These are phyloP conservation scores for Dasypolia templi DNA, from an alignment of 2,888 invertebrate species.

Conservation along the genomic window DNA sequence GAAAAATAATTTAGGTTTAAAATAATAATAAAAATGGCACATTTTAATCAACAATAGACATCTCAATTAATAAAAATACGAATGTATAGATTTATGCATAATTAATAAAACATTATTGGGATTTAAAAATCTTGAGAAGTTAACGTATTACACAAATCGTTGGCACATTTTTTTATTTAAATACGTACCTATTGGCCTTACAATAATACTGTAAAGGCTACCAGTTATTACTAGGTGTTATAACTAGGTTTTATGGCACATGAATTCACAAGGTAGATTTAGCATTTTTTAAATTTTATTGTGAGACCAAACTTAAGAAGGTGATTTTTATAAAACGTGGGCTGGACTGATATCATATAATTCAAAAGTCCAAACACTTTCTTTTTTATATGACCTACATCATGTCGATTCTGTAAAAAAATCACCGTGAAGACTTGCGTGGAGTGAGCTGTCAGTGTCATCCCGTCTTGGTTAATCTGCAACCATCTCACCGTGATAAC, in stretches of 20 bases:
- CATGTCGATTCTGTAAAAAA: too few species aligned
- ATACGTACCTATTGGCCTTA: not conserved
- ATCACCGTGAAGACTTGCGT: too few species aligned
- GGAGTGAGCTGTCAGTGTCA: too few species aligned
- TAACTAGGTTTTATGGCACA: constrained; percentile 49
- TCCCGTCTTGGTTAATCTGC: too few species aligned
- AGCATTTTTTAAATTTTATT: too few species aligned
- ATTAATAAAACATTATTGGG: not conserved
- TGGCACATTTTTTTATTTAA: constrained; percentile 56
- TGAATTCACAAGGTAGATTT: constrained; percentile 50
- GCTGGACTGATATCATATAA: too few species aligned
- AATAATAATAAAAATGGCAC: not conserved
- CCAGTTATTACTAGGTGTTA: not conserved
- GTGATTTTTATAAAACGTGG: not conserved
- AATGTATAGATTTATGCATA: not conserved
- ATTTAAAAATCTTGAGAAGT: not conserved
- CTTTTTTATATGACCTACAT: too few species aligned
- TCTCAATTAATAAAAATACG: not conserved
- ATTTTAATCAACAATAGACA: not conserved
- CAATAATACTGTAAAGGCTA: constrained; percentile 17
- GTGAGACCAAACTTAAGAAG: not conserved
- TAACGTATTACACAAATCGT: constrained; percentile 70
- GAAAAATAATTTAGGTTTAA: not conserved
- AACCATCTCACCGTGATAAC: too few species aligned
- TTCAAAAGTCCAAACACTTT: not conserved